Conservation (phyloP, 2,113 vertebrate species). For the Oncorhynchus kisutch region DNA sequence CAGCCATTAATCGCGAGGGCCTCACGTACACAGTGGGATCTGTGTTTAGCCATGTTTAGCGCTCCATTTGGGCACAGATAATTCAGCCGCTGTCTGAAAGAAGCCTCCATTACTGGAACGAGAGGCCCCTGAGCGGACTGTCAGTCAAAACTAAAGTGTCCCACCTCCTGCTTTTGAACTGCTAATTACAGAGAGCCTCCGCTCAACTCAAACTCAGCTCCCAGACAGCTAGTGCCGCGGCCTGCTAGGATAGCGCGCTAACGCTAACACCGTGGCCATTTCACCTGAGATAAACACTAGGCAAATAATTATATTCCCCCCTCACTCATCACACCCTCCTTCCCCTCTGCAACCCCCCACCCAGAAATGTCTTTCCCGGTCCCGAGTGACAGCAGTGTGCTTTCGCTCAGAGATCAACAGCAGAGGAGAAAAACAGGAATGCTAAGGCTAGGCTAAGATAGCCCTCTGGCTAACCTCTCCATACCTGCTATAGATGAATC, state of each 20-base stretch:
- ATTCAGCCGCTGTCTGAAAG: constrained; percentile 73
- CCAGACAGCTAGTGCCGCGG: constrained; percentile 14
- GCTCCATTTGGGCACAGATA: constrained; percentile 75
- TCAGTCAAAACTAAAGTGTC: constrained; percentile 66
- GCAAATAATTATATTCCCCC: constrained; percentile 65
- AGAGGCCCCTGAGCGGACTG: constrained; percentile 60
- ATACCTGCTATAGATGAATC: constrained; percentile 53
- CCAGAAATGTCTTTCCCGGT: constrained; percentile 28
- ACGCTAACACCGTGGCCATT: constrained; percentile 59
- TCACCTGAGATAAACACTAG: constrained; percentile 49
- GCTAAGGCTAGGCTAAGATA: constrained; percentile 19
- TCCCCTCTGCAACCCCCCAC: constrained; percentile 17
- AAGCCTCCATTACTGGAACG: constrained; percentile 75
- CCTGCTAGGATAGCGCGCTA: constrained; percentile 45
- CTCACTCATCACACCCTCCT: constrained; percentile 7
- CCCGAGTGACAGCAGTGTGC: constrained; percentile 42
- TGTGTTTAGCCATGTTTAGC: constrained; percentile 70
- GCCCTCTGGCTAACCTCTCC: constrained; percentile 38
- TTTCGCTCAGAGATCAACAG: constrained; percentile 27
- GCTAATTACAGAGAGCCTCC: constrained; percentile 75
- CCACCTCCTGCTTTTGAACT: constrained; percentile 72
- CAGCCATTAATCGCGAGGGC: constrained; percentile 61
- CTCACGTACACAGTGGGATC: constrained; percentile 69
- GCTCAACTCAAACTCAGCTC: constrained; percentile 27
- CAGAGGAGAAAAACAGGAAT: constrained; percentile 13